Evolutionary conservation across 1,140 invertebrate genomes (phyloP).

Genomic region (Tetramorium parvispinum): DNA sequence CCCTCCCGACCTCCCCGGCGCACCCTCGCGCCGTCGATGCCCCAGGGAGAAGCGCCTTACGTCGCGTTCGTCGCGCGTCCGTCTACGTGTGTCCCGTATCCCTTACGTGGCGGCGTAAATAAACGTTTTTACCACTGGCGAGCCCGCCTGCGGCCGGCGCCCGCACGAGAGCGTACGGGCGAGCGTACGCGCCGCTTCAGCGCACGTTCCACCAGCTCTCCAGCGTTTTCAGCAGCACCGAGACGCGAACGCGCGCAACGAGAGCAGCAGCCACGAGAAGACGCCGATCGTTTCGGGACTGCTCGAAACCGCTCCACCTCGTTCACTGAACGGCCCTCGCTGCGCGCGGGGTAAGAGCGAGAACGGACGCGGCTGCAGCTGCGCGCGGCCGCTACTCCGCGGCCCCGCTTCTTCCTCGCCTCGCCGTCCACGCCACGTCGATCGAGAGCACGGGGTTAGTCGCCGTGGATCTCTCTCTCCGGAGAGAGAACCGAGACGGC

Average conservation of each 20-base stretch:
- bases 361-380: slow-evolving; percentile 67
- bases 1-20: slow-evolving; percentile 52
- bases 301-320: slow-evolving; percentile 60
- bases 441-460: slow-evolving; percentile 57
- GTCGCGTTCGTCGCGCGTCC: slow-evolving; percentile 13
- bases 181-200: neutral
- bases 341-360: neutral
- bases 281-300: slow-evolving; percentile 22
- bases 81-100: neutral
- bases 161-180: neutral
- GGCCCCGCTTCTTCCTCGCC: neutral
- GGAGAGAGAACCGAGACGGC: slow-evolving; percentile 19
- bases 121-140: neutral
- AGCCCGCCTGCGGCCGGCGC: neutral
- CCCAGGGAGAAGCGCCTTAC: slow-evolving; percentile 38
- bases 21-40: slow-evolving; percentile 59
- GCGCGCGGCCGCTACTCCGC: slow-evolving; percentile 51
- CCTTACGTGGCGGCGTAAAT: neutral
- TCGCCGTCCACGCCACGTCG: slow-evolving; percentile 44
- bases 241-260: too few species aligned
- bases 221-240: too few species aligned
- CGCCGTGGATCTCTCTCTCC: neutral
- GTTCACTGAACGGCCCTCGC: slow-evolving; percentile 67
- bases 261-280: neutral
- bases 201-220: too few species aligned